phyloP scores from a whole-genome alignment of 2,113 vertebrate species.

The Notiomystis cincta region DNA sequence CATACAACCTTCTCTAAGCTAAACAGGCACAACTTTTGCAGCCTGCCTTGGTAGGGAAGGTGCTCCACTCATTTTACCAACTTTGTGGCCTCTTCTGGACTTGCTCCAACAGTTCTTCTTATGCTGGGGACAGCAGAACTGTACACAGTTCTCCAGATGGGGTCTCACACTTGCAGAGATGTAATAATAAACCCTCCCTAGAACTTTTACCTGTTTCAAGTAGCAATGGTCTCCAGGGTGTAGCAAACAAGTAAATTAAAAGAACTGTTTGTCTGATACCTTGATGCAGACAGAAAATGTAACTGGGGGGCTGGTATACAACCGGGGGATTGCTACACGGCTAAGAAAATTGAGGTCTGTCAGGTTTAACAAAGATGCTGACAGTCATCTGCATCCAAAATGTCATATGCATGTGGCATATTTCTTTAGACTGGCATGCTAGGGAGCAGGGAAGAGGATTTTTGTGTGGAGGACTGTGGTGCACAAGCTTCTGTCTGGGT shows the following conservation, averaged over 20 bases:
- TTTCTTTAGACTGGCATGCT: neutral
- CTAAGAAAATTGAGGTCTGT: neutral
- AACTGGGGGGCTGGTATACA: neutral
- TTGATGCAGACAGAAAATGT: rapidly evolving
- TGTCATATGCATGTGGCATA: rapidly evolving
- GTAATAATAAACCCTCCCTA: neutral
- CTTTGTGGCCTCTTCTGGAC: neutral
- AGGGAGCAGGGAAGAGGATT: neutral
- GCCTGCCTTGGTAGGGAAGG: no score
- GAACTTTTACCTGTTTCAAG: neutral
- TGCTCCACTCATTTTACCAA: neutral
- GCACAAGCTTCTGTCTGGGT: neutral
- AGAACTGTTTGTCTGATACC: rapidly evolving
- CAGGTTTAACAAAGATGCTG: neutral
- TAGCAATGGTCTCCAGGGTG: neutral
- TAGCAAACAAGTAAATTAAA: neutral
- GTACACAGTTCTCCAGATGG: neutral
- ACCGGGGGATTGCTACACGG: neutral
- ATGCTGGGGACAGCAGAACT: neutral
- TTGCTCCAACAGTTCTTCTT: neutral
- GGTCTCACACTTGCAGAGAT: neutral
- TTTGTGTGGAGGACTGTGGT: neutral
- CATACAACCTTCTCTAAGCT: neutral
- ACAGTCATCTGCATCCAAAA: neutral
- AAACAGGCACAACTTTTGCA: neutral